Conservation (phyloP, 2,888 invertebrate genomes). For the Megaustenia siamemsis region DNA sequence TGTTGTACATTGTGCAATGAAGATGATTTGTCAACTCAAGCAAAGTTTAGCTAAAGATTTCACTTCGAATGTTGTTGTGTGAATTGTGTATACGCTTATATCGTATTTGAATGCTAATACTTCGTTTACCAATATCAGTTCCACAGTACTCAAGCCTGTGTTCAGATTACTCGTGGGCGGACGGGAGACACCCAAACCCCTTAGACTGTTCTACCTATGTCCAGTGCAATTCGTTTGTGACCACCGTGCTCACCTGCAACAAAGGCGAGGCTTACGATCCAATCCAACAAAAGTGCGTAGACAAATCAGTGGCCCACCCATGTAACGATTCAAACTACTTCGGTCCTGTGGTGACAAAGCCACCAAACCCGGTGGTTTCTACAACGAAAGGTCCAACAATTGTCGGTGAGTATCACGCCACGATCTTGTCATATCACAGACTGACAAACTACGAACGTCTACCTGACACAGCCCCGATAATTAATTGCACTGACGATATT, state of each 20-base stretch:
- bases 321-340: not conserved
- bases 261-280: conserved; percentile 15
- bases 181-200: conserved; percentile 33
- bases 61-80: too few relatives aligned
- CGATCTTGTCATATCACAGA: too few relatives aligned
- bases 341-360: not conserved
- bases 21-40: too few relatives aligned
- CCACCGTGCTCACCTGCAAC: not conserved
- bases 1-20: too few relatives aligned
- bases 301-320: not conserved
- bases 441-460: too few relatives aligned
- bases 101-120: too few relatives aligned
- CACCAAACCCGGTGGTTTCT: too few relatives aligned
- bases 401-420: too few relatives aligned
- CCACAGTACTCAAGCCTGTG: conserved; percentile 1
- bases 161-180: not conserved
- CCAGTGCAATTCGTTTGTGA: not conserved
- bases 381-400: not conserved
- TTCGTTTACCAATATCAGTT: not conserved
- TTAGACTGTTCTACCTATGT: conserved; percentile 11
- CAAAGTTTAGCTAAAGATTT: too few relatives aligned
- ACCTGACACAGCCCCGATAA: too few relatives aligned
- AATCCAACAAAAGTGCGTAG: not conserved
- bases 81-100: too few relatives aligned
- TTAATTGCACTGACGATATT: too few relatives aligned